Evolutionary conservation across 1,140 invertebrate species (phyloP).

Genomic region (Nasonia vitripennis): DNA sequence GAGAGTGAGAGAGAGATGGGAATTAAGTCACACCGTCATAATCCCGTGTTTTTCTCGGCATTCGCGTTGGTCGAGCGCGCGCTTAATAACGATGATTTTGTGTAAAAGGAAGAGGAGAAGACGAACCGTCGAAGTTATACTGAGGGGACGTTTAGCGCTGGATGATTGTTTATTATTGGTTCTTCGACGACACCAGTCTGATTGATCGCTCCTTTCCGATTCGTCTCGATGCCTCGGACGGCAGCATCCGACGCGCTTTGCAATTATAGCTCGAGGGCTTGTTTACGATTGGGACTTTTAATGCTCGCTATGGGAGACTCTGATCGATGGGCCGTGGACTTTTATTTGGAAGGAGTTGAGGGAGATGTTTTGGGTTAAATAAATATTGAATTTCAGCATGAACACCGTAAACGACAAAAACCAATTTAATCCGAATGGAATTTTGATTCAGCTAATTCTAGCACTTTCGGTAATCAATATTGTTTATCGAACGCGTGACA

Average conservation of each 20-base stretch:
- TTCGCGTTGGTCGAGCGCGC: neutral
- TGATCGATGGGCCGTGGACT: constrained; percentile 7
- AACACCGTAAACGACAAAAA: no score
- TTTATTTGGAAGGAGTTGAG: neutral
- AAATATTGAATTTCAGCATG: no score
- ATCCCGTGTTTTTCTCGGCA: constrained; percentile 19
- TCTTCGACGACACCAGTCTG: neutral
- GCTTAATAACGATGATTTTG: constrained; percentile 22
- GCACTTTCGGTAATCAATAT: no score
- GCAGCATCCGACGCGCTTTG: neutral
- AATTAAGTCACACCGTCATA: constrained; percentile 32
- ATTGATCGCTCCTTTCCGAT: constrained; percentile 27
- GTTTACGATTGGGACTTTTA: neutral
- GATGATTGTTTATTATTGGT: constrained; percentile 26
- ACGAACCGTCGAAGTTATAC: neutral
- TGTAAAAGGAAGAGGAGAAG: constrained; percentile 2
- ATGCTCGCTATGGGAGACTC: neutral
- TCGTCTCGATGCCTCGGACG: neutral
- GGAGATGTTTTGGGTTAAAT: no score
- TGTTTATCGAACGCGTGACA: neutral
- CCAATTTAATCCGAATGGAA: no score
- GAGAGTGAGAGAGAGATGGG: neutral
- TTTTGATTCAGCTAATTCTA: no score
- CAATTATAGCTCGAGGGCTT: neutral
- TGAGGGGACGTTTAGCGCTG: neutral